These are phyloP conservation scores for Labrus mixtus DNA, from an alignment of 2,113 vertebrate species.

Conservation along the genomic window DNA sequence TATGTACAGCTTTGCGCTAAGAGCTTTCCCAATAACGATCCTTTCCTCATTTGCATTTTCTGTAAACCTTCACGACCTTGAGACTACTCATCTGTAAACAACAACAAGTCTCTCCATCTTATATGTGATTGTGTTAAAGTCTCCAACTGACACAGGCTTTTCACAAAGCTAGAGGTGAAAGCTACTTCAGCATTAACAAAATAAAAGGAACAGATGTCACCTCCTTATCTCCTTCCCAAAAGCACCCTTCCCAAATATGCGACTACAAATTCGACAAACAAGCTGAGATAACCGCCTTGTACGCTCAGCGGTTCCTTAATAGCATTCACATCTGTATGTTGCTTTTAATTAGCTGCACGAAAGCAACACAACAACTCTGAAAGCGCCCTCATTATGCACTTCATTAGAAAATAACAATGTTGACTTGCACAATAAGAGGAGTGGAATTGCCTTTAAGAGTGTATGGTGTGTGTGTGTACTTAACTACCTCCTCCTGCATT, in stretches of 20 bases:
- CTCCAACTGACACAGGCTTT: not conserved
- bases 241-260: not conserved
- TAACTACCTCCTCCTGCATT: not conserved
- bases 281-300: slow-evolving; percentile 11
- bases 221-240: not conserved
- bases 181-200: not conserved
- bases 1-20: not conserved
- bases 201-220: not conserved
- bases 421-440: slow-evolving; percentile 42
- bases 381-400: slow-evolving; percentile 34
- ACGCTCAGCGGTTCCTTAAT: not conserved
- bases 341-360: slow-evolving; percentile 35
- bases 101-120: not conserved
- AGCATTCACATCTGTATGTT: slow-evolving; percentile 33
- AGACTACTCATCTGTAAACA: not conserved
- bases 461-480: not conserved
- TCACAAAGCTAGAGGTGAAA: not conserved
- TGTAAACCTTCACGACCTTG: not conserved
- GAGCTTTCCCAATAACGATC: not conserved
- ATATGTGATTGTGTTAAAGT: not conserved
- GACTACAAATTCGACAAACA: not conserved
- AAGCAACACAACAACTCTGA: slow-evolving; percentile 23
- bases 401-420: slow-evolving; percentile 51
- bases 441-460: slow-evolving; percentile 2
- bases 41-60: slow-evolving; percentile 3